Conservation (phyloP, 2,113 vertebrate species). For the Onychostruthus taczanowskii region DNA sequence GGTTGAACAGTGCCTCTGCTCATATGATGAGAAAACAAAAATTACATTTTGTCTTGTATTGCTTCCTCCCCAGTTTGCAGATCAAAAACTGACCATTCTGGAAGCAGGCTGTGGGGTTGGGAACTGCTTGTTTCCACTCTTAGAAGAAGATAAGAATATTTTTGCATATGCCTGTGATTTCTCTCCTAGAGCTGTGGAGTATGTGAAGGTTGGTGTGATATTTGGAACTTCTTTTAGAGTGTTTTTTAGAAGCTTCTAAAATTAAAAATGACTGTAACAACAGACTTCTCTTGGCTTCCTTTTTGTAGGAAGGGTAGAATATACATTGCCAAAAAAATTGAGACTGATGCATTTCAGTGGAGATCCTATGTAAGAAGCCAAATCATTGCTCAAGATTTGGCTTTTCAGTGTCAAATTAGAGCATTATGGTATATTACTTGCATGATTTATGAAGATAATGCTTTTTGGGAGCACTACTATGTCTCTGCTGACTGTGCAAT, state of each 20-base stretch:
- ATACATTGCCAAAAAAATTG: not conserved
- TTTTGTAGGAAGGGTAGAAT: not conserved
- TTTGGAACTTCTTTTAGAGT: not conserved
- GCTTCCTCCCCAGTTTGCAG: slow-evolving; percentile 75
- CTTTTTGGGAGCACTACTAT: not conserved
- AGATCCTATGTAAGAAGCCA: not conserved
- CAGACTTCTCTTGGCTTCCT: not conserved
- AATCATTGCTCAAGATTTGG: not conserved
- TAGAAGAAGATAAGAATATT: slow-evolving; percentile 87
- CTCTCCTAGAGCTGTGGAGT: slow-evolving; percentile 92
- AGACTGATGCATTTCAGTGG: not conserved
- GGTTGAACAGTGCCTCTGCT: not conserved
- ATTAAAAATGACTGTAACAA: not conserved
- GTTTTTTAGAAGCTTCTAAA: not conserved
- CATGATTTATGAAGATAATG: not conserved
- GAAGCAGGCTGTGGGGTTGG: slow-evolving; percentile 98
- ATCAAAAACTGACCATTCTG: slow-evolving; percentile 86
- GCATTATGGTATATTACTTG: not conserved
- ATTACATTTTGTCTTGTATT: not conserved
- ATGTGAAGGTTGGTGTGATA: slow-evolving; percentile 85
- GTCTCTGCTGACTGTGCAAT: not conserved
- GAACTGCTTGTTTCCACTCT: slow-evolving; percentile 94
- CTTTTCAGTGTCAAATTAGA: not conserved
- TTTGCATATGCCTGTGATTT: slow-evolving; percentile 97
- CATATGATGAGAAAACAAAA: not conserved